A percentile compares a stretch with the other conserved stretches of the same genome.
Conservation (phyloP, 2,113 vertebrate genomes). For the Aplodontia rufa region DNA sequence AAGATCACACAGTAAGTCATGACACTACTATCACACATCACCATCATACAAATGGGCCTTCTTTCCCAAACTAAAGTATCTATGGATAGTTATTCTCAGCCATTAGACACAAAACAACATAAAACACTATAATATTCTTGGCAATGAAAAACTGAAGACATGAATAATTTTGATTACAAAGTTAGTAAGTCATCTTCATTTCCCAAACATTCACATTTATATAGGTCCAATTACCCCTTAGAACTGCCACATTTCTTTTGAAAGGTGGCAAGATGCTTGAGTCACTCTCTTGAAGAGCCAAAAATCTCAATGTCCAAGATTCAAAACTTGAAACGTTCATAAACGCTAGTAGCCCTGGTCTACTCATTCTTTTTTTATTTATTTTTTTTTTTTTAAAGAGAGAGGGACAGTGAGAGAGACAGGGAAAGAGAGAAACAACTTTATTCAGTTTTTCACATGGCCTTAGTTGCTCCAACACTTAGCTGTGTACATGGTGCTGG, state of each 20-base stretch:
- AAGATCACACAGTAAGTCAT: background rate
- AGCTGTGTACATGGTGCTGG: too few relatives aligned
- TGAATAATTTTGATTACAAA: conserved; percentile 10
- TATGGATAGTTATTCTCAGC: background rate
- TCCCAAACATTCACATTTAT: background rate
- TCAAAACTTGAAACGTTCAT: conserved; percentile 29
- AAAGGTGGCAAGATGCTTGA: background rate
- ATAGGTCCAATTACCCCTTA: background rate
- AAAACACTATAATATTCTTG: background rate
- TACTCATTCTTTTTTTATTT: conserved; percentile 28
- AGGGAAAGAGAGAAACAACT: too few relatives aligned
- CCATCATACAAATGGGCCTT: background rate
- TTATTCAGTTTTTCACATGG: too few relatives aligned
- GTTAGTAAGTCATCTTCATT: conserved; percentile 10
- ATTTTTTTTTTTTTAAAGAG: too few relatives aligned
- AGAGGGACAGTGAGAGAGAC: too few relatives aligned
- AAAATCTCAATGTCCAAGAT: conserved; percentile 47
- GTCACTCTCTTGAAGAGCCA: conserved; percentile 40
- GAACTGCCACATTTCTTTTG: background rate
- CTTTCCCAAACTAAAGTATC: background rate
- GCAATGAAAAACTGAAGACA: background rate
- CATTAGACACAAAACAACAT: background rate
- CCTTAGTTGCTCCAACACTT: too few relatives aligned
- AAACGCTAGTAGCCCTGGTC: background rate
- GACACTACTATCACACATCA: background rate